A percentile compares a stretch with the other conserved stretches of the same genome.
phyloP scores from a whole-genome alignment of 2,888 invertebrate genomes.

The Drosophila borealis region DNA sequence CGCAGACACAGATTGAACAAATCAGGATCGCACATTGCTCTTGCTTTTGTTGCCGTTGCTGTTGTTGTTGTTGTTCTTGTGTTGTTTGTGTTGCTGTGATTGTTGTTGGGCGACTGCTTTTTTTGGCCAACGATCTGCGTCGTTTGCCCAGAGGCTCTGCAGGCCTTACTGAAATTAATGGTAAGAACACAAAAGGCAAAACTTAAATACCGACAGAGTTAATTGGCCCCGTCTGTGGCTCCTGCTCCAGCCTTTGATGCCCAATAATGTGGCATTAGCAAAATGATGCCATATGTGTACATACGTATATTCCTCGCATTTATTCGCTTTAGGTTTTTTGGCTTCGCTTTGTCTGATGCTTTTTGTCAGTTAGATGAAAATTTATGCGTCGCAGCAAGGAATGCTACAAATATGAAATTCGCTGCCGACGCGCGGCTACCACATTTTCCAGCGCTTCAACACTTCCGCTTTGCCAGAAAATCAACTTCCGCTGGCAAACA shows the following conservation, averaged over 20 bases:
- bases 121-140: slow-evolving; percentile 34
- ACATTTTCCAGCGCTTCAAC: slow-evolving; percentile 52
- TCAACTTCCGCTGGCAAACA: slow-evolving; percentile 75
- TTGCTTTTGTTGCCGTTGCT: neutral
- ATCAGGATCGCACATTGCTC: slow-evolving; percentile 44
- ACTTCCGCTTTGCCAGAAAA: slow-evolving; percentile 75
- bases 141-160: slow-evolving; percentile 33
- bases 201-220: slow-evolving; percentile 42
- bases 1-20: slow-evolving; percentile 27
- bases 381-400: slow-evolving; percentile 58
- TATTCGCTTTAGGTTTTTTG: slow-evolving; percentile 14
- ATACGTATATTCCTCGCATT: slow-evolving; percentile 19
- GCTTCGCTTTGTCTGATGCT: slow-evolving; percentile 23
- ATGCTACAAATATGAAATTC: slow-evolving; percentile 60
- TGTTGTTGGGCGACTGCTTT: slow-evolving; percentile 14
- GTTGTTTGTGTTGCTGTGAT: slow-evolving; percentile 8
- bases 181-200: slow-evolving; percentile 39
- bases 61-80: slow-evolving; percentile 16
- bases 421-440: slow-evolving; percentile 17
- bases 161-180: slow-evolving; percentile 52
- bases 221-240: slow-evolving; percentile 59
- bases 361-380: slow-evolving; percentile 64
- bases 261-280: slow-evolving; percentile 18
- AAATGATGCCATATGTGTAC: neutral
- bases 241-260: slow-evolving; percentile 11